These are phyloP conservation scores for Taenaris catops DNA, from an alignment of 2,888 invertebrate genomes.

Conservation along the genomic window DNA sequence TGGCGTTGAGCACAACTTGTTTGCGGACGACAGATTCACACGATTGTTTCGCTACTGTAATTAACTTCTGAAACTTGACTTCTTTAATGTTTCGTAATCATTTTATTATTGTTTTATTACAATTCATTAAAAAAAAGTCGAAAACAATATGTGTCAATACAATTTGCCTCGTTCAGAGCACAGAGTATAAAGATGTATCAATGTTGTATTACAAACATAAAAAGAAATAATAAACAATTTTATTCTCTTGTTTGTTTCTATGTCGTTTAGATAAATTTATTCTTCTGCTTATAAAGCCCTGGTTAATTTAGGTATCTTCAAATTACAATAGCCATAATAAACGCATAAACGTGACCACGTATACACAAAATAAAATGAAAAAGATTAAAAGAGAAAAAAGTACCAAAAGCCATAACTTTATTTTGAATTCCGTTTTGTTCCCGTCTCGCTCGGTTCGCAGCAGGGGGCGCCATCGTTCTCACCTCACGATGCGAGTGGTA, in stretches of 20 bases:
- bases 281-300: no score
- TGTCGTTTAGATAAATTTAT: background rate
- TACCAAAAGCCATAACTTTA: constrained; percentile 70
- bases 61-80: constrained; percentile 35
- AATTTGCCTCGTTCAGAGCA: no score
- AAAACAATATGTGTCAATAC: no score
- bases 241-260: no score
- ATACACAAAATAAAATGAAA: constrained; percentile 65
- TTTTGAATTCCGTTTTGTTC: constrained; percentile 74
- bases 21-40: constrained; percentile 56
- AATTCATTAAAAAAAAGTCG: no score
- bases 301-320: constrained; percentile 11
- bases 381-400: constrained; percentile 50
- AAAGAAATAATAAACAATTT: no score
- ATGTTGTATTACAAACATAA: no score
- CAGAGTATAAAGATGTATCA: no score
- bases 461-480: constrained; percentile 78
- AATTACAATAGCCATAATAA: constrained; percentile 28
- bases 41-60: constrained; percentile 55
- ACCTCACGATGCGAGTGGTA: constrained; percentile 78
- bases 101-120: no score
- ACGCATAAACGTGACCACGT: constrained; percentile 47
- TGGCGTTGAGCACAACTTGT: constrained; percentile 57
- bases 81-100: no score
- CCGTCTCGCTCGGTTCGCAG: constrained; percentile 70